Evolutionary conservation across 2,797 vertebrate species (phyloP), one percentile per base, ranked within the genome.

Genomic region (Rhadinocentrus ornatus): DNA sequence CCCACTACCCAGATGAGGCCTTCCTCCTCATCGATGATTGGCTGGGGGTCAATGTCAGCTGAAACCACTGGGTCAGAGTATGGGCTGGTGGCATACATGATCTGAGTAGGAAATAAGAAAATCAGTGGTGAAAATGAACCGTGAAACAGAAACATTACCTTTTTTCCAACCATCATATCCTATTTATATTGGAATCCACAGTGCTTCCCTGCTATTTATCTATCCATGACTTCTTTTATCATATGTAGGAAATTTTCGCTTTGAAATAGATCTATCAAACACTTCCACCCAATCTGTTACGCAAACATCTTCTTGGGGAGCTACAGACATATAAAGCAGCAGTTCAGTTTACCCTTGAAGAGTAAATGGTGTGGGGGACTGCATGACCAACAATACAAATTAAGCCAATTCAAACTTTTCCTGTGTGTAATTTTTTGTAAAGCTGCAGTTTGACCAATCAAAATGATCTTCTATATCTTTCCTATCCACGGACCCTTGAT

Each of bases 1-100:
- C 98, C 98, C 86, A 99, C 97, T 50, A 99, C 97, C 98, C 97
- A 99, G 85, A 99, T 98, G 46, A 99, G 95, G 27, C 98, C 98
- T 90, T 99, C 98, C 69, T 99, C 98, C 86, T 99, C 98, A 61
- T 99, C 98, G 20, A 97, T 98, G 86, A 99, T 97, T n/a, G 98
- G 98, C 56, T 97, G 97, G 3, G 98, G 98, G 88, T 99, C 97
- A 54, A 96, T 95, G 86, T 98, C 97, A n/a, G 97, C 96, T 0
- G 96, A 99, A 66, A 99, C 95, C 32, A 99, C 97, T 0, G 96
- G 95, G 89, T 99, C 98, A 0, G 98, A 99, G 91, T 99, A 99
- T 0, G 98, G 98, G 82, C 98, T 99, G 60, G 98, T 97, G 70
- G 97, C 96, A 73, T 97, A 99, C 97, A 99, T 97, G 69, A 96